Conservation (phyloP, 1,140 invertebrate species). For the Medauroidea extradentata region DNA sequence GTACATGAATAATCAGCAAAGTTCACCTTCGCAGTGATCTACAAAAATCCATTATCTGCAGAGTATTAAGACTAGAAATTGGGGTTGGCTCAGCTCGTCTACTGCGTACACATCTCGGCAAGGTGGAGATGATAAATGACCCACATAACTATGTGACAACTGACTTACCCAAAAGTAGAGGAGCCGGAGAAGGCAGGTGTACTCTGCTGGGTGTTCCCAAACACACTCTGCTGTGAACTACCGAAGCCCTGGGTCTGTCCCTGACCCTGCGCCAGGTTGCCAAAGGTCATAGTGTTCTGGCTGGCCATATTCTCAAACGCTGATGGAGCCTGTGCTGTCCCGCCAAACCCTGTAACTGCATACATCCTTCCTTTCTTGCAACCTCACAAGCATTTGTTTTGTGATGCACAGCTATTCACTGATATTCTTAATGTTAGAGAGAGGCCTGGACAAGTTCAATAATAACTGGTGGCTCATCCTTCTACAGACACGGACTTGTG, state of each 20-base stretch:
- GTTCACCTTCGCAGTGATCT: too few species aligned
- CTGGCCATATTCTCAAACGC: slow-evolving; percentile 52
- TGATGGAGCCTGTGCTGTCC: slow-evolving; percentile 36
- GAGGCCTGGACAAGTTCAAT: too few species aligned
- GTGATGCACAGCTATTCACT: not conserved
- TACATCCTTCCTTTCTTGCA: not conserved
- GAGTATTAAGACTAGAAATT: too few species aligned
- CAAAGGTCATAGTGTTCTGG: slow-evolving; percentile 51
- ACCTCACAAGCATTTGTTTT: too few species aligned
- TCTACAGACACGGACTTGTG: too few species aligned
- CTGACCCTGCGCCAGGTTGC: slow-evolving; percentile 44
- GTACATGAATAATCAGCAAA: too few species aligned
- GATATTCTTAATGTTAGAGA: not conserved
- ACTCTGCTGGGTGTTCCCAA: not conserved
- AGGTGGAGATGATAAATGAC: too few species aligned
- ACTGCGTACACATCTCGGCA: too few species aligned
- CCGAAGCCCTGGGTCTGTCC: not conserved
- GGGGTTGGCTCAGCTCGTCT: too few species aligned
- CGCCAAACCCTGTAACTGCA: slow-evolving; percentile 1
- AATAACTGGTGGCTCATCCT: too few species aligned
- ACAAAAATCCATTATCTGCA: too few species aligned
- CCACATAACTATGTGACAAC: too few species aligned
- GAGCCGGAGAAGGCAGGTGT: not conserved
- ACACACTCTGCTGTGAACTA: not conserved
- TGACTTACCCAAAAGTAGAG: slow-evolving; percentile 1